Evolutionary conservation across 2,888 invertebrate species (phyloP), one percentile per base, ranked within the genome.

Genomic region (Chymomyza procnemis): DNA sequence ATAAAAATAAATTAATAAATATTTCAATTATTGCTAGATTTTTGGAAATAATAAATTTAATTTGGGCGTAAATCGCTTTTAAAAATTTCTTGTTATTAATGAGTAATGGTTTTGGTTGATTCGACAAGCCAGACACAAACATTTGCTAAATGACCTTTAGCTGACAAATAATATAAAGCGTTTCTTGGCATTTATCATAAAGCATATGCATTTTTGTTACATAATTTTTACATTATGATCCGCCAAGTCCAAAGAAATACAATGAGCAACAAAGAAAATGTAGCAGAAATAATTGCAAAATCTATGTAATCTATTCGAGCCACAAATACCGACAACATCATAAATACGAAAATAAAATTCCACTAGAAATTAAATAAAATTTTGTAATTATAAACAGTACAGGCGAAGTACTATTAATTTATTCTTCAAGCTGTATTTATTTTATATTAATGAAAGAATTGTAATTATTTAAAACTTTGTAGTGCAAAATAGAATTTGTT

Each of bases 251-350:
- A 58, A 19, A 41, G 12, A 9, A 2, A 47, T 19, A 8, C 12
- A 47, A 59, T 47, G 26, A 21, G 22, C 4, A 47, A 59, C 16
- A 47, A 59, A 47, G 46, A 22, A 47, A 59, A 46, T 22, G 21
- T 14, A n/a, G n/a, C n/a, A 48, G 46, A 59, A 19, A 21, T 12
- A 52, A 48, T 50, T 60, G 57, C 61, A 57, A 66, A 65, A 26
- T 8, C 26, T 26, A 26, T 63, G 69, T 60, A 66, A 67, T 66
- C 41, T 62, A 62, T 79, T 73, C 58, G 58, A 56, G 46, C 21
- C 64, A 54, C 67, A 74, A 69, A 66, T 58, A 71, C 67, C 67
- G 63, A 77, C 73, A 73, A 30, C 66, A 73, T 72, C 78, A 76
- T 67, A 68, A 71, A 72, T 48, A 19, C 59, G 72, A 61, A 56